Evolutionary conservation across 2,888 invertebrate genomes (phyloP).

Genomic region (Lochmaea crataegi): DNA sequence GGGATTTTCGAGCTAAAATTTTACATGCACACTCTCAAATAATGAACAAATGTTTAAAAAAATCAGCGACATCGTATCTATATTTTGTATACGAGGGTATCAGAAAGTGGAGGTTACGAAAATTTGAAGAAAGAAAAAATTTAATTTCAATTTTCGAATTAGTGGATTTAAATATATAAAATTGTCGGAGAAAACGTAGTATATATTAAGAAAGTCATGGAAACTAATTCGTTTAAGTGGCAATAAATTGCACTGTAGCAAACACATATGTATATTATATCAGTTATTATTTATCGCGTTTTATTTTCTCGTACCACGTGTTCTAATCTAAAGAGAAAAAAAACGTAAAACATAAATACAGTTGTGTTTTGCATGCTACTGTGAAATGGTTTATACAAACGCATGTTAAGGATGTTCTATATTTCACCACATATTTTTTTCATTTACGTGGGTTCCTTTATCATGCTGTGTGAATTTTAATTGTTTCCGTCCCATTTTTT

Average conservation of each 20-base stretch:
- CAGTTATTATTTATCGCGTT: background rate
- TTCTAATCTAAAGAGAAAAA: background rate
- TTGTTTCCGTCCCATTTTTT: constrained; percentile 3
- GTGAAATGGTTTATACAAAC: background rate
- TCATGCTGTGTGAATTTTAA: background rate
- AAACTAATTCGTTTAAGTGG: background rate
- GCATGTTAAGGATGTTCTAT: background rate
- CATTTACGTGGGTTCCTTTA: background rate
- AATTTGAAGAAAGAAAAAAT: too few species aligned
- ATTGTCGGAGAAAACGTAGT: too few species aligned
- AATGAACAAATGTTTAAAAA: too few species aligned
- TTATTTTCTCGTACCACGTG: background rate
- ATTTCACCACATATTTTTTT: background rate
- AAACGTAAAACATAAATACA: background rate
- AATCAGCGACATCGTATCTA: too few species aligned
- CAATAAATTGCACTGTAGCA: background rate
- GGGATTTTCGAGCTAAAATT: too few species aligned
- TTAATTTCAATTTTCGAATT: too few species aligned
- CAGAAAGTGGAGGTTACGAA: too few species aligned
- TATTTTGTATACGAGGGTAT: too few species aligned
- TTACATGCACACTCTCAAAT: too few species aligned
- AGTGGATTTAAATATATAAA: too few species aligned
- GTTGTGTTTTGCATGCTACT: background rate
- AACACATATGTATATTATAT: background rate
- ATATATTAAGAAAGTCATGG: background rate